Percentiles rank a stretch among this genome's conserved stretches.
These are phyloP conservation scores for Lacerta bilineata DNA, from an alignment of 2,797 vertebrate genomes.

Conservation along the genomic window DNA sequence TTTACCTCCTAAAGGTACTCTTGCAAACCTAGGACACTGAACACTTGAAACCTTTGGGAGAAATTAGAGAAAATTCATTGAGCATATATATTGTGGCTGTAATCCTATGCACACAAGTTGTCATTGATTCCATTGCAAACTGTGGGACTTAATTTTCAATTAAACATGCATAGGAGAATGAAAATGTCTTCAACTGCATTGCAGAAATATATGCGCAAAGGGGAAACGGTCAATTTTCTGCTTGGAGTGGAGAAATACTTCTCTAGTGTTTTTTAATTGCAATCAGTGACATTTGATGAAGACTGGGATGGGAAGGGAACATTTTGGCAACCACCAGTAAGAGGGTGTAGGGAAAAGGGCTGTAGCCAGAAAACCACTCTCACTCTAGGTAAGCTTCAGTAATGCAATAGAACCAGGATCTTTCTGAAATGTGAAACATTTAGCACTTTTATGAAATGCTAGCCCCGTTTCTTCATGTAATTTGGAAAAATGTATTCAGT, in stretches of 20 bases:
- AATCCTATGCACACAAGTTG: not conserved
- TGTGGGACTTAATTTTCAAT: not conserved
- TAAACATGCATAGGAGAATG: not conserved
- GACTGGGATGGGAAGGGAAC: too few species aligned
- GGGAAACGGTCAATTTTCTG: not conserved
- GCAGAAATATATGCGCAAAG: not conserved
- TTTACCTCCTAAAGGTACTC: not conserved
- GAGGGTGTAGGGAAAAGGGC: too few species aligned
- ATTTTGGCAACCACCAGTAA: too few species aligned
- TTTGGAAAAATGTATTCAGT: not conserved
- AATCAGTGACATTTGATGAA: not conserved
- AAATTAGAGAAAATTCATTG: not conserved
- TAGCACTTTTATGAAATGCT: not conserved
- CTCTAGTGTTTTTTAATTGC: not conserved
- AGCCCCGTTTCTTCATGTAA: not conserved
- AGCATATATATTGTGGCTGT: not conserved
- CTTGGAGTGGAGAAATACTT: not conserved
- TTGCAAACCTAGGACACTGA: not conserved
- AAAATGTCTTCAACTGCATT: not conserved
- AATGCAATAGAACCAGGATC: not conserved
- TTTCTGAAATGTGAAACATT: not conserved
- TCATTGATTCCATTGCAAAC: not conserved
- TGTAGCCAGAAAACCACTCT: too few species aligned
- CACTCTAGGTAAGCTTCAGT: not conserved
- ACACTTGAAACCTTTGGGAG: not conserved